A percentile compares a stretch with the other conserved stretches of the same genome.
Evolutionary conservation across 2,113 vertebrate genomes (phyloP).

Genomic region (Plectropomus leopardus): DNA sequence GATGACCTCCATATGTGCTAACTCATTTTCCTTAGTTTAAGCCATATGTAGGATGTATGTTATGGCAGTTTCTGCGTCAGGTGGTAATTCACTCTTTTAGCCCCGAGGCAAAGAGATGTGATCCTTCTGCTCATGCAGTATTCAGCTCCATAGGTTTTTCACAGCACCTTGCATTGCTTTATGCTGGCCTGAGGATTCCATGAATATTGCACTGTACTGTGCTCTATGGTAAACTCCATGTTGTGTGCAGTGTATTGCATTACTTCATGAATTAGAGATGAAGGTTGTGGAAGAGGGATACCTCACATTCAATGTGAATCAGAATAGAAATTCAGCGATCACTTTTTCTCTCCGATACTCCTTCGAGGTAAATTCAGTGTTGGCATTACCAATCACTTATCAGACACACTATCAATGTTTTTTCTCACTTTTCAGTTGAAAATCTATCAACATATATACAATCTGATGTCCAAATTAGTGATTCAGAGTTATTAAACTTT

Average conservation of each 20-base stretch:
- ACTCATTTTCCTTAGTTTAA: conserved; percentile 10
- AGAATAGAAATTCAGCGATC: conserved; percentile 18
- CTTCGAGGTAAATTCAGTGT: conserved; percentile 20
- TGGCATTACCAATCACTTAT: not conserved
- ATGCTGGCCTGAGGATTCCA: conserved; percentile 60
- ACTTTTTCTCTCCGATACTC: not conserved
- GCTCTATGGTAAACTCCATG: conserved; percentile 53
- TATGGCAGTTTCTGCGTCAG: conserved; percentile 2
- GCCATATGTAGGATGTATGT: conserved; percentile 1
- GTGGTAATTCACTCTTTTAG: conserved; percentile 36
- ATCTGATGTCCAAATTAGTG: not conserved
- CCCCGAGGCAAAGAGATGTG: conserved; percentile 22
- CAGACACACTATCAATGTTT: not conserved
- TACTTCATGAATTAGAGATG: conserved; percentile 72
- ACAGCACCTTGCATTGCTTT: conserved; percentile 20
- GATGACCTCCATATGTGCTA: conserved; percentile 17
- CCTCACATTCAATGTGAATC: conserved; percentile 22
- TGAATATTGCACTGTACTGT: conserved; percentile 62
- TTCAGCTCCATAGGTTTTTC: conserved; percentile 42
- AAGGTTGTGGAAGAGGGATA: conserved; percentile 33
- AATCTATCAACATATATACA: too few species aligned
- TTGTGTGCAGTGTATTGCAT: conserved; percentile 65
- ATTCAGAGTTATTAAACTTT: not conserved
- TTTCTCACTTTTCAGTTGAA: too few species aligned
- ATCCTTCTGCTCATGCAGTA: conserved; percentile 53